These are phyloP conservation scores for Oreotrochilus melanogaster DNA, from an alignment of 2,113 vertebrate species.

Conservation along the genomic window DNA sequence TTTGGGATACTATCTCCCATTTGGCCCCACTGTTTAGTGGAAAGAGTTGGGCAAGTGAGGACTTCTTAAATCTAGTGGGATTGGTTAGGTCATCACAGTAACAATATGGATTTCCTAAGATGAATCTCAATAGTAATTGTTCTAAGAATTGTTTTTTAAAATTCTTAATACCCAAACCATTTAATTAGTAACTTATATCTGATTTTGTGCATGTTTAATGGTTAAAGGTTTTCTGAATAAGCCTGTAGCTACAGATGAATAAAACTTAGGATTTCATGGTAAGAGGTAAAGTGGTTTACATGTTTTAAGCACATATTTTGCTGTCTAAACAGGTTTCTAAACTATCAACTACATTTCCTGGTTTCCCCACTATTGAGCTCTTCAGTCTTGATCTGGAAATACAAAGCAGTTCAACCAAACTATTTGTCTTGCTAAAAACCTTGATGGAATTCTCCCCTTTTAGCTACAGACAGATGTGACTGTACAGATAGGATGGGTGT, in stretches of 20 bases:
- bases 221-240: neutral
- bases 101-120: neutral
- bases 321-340: neutral
- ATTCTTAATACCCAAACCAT: neutral
- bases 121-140: neutral
- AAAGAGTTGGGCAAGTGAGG: neutral
- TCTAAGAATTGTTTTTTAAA: neutral
- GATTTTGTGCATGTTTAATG: neutral
- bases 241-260: neutral
- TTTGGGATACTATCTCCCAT: neutral
- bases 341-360: neutral
- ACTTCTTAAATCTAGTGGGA: neutral
- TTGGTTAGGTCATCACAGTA: neutral
- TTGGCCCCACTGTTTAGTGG: neutral
- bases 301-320: neutral
- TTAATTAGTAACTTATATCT: neutral
- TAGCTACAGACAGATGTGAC: neutral
- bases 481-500: neutral
- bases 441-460: neutral
- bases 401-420: neutral
- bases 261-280: neutral
- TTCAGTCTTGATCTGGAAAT: neutral
- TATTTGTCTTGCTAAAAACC: neutral
- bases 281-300: neutral
- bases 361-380: neutral